A percentile compares a stretch with the other conserved stretches of the same genome.
Conservation (phyloP, 2,797 vertebrate species). For the Enteromius treurensis region DNA sequence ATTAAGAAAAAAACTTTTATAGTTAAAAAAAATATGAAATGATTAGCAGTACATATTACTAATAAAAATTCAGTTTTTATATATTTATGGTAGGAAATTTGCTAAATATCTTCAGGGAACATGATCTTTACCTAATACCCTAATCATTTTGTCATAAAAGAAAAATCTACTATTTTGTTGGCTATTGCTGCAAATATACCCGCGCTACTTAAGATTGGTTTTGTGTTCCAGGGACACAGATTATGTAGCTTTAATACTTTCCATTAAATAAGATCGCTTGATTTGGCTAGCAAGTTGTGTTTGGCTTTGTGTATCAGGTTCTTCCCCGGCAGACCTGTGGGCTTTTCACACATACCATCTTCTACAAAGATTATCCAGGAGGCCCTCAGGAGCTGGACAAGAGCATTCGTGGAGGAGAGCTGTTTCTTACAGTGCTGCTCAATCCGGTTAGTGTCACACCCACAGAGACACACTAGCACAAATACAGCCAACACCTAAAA, state of each 20-base stretch:
- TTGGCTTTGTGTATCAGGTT: constrained; percentile 75
- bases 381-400: constrained; percentile 94
- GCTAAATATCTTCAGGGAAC: too few species aligned
- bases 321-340: constrained; percentile 95
- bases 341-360: constrained; percentile 97
- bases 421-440: constrained; percentile 93
- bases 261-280: background rate
- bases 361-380: constrained; percentile 96
- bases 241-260: background rate
- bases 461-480: background rate
- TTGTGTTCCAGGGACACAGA: too few species aligned
- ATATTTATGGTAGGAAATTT: too few species aligned
- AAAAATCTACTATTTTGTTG: too few species aligned
- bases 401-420: constrained; percentile 95
- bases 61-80: too few species aligned
- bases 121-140: too few species aligned
- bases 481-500: background rate
- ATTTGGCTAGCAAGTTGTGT: background rate
- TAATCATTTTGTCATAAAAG: too few species aligned
- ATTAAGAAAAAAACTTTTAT: too few species aligned
- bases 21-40: too few species aligned
- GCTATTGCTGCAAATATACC: too few species aligned
- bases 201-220: too few species aligned
- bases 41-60: too few species aligned
- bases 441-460: constrained; percentile 85